Evolutionary conservation across 2,797 vertebrate species (phyloP).

Genomic region (Bradypodion pumilum): DNA sequence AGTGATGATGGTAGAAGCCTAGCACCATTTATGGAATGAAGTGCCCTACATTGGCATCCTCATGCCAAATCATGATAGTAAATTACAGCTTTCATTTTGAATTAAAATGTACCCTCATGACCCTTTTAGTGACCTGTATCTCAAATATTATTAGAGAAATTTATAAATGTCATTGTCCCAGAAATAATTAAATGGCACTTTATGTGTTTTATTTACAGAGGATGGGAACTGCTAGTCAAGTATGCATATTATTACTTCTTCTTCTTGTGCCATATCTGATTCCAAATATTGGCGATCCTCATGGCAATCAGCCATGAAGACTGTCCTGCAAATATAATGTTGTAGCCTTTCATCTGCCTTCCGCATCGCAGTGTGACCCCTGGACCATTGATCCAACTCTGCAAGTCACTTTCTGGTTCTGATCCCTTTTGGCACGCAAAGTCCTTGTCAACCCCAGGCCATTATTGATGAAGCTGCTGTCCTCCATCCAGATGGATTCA

Average conservation of each 20-base stretch:
- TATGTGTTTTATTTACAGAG: constrained; percentile 47
- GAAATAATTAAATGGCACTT: constrained; percentile 60
- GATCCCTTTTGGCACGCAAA: too few species aligned
- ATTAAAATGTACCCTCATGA: constrained; percentile 51
- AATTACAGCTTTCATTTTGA: constrained; percentile 65
- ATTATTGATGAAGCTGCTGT: too few species aligned
- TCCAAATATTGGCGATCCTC: constrained; percentile 47
- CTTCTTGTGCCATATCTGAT: too few species aligned
- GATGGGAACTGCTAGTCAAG: constrained; percentile 15
- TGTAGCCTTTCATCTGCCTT: too few species aligned
- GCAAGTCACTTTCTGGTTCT: too few species aligned
- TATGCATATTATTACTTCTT: constrained; percentile 52
- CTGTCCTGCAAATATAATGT: too few species aligned
- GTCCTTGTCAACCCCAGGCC: too few species aligned
- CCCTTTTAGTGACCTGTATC: constrained; percentile 67
- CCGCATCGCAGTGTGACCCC: too few species aligned
- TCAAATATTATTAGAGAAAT: constrained; percentile 62
- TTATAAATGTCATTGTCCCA: constrained; percentile 64
- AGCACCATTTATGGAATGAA: constrained; percentile 29
- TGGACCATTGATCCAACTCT: too few species aligned
- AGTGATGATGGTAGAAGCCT: constrained; percentile 20
- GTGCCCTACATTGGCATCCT: constrained; percentile 29
- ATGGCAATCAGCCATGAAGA: constrained; percentile 27
- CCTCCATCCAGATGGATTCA: too few species aligned
- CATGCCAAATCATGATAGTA: constrained; percentile 42